Conservation (phyloP, 2,113 vertebrate species). For the Amia ocellicauda region DNA sequence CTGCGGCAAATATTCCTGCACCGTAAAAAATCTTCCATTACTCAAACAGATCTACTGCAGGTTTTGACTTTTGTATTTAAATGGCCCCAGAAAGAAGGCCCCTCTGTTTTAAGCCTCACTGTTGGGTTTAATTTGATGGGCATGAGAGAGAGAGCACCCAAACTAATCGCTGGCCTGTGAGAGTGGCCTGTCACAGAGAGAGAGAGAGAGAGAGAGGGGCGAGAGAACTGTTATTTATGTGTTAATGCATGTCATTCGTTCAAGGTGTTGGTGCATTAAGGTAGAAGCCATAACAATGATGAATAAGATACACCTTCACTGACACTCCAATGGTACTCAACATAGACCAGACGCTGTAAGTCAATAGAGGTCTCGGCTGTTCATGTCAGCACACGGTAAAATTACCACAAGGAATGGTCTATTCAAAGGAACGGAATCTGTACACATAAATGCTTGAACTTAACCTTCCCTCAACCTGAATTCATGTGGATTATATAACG, state of each 20-base stretch:
- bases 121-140: not conserved
- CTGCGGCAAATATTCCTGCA: not conserved
- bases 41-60: conserved; percentile 4
- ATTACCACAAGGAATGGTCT: too few species aligned
- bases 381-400: too few species aligned
- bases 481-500: too few species aligned
- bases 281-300: not conserved
- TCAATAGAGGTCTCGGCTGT: not conserved
- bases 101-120: not conserved
- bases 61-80: not conserved
- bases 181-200: not conserved
- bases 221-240: conserved; percentile 3
- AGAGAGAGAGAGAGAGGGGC: not conserved
- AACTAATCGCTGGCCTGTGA: not conserved
- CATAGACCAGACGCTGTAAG: not conserved
- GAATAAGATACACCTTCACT: not conserved
- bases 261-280: not conserved
- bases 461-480: too few species aligned
- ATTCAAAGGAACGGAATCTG: too few species aligned
- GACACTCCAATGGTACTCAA: not conserved
- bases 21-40: conserved; percentile 3
- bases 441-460: too few species aligned
- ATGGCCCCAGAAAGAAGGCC: not conserved
- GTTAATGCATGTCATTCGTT: conserved; percentile 6
- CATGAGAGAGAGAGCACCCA: not conserved